Percentiles rank a stretch among this genome's conserved stretches.
Conservation (phyloP, 2,888 invertebrate genomes). For the Prosopocoilus inquinatus region DNA sequence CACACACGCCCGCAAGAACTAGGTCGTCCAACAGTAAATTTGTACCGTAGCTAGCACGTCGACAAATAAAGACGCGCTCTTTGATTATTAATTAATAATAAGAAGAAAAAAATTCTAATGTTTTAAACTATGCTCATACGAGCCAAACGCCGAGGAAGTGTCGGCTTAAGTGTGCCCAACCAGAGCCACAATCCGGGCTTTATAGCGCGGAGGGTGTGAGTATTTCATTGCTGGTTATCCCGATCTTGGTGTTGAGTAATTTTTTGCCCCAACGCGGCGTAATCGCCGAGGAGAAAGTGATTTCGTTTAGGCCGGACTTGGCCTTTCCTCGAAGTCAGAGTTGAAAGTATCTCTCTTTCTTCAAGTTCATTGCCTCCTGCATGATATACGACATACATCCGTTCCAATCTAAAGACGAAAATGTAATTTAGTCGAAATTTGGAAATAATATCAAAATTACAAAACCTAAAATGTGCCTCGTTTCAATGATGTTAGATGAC, state of each 20-base stretch:
- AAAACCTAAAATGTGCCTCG: no score
- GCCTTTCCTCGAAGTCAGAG: conserved; percentile 26
- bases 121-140: no score
- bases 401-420: no score
- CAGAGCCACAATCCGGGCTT: conserved; percentile 17
- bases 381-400: not conserved
- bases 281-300: conserved; percentile 51
- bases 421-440: no score
- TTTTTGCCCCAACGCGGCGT: conserved; percentile 28
- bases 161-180: conserved; percentile 2
- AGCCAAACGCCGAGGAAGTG: no score
- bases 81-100: no score
- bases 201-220: conserved; percentile 25
- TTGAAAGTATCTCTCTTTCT: conserved; percentile 13
- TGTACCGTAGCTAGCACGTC: conserved; percentile 11
- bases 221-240: conserved; percentile 21
- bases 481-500: no score
- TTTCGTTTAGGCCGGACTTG: conserved; percentile 42
- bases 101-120: no score
- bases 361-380: conserved; percentile 21
- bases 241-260: conserved; percentile 25
- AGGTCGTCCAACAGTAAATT: conserved; percentile 40
- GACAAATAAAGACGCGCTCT: conserved; percentile 5
- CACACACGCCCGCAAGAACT: conserved; percentile 22
- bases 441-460: no score